phyloP scores from a whole-genome alignment of 2,888 invertebrate genomes.

The Drosophila infuscata region DNA sequence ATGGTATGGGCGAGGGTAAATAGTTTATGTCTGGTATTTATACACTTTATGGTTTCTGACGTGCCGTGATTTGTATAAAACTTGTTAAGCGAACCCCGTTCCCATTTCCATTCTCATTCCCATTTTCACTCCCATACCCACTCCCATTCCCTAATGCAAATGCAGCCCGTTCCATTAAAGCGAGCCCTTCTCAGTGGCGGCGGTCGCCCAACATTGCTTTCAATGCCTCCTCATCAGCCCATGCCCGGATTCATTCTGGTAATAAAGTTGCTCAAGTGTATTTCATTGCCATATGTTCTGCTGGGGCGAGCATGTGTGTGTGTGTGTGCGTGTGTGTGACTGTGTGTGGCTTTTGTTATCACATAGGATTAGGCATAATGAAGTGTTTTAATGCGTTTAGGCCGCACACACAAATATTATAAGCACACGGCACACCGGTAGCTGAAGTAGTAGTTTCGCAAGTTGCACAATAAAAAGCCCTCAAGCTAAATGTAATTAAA shows the following conservation, averaged over 20 bases:
- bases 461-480: slow-evolving; percentile 53
- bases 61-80: slow-evolving; percentile 76
- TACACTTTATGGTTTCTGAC: slow-evolving; percentile 82
- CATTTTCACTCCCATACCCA: neutral
- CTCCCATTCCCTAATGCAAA: slow-evolving; percentile 62
- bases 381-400: slow-evolving; percentile 81
- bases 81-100: slow-evolving; percentile 53
- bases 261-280: slow-evolving; percentile 80
- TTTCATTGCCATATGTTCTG: slow-evolving; percentile 70
- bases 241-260: slow-evolving; percentile 41
- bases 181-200: slow-evolving; percentile 43
- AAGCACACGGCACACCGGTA: slow-evolving; percentile 23
- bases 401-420: slow-evolving; percentile 49
- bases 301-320: neutral
- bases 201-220: slow-evolving; percentile 48
- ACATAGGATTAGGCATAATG: slow-evolving; percentile 80
- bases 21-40: slow-evolving; percentile 74
- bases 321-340: slow-evolving; percentile 37
- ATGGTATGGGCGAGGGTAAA: slow-evolving; percentile 45
- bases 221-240: slow-evolving; percentile 39
- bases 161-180: slow-evolving; percentile 68
- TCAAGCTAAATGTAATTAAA: slow-evolving; percentile 67
- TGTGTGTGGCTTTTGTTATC: slow-evolving; percentile 78
- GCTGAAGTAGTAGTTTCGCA: slow-evolving; percentile 36
- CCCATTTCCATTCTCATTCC: slow-evolving; percentile 2